Evolutionary conservation across 2,113 vertebrate species (phyloP).

Genomic region (Salminus brasiliensis): DNA sequence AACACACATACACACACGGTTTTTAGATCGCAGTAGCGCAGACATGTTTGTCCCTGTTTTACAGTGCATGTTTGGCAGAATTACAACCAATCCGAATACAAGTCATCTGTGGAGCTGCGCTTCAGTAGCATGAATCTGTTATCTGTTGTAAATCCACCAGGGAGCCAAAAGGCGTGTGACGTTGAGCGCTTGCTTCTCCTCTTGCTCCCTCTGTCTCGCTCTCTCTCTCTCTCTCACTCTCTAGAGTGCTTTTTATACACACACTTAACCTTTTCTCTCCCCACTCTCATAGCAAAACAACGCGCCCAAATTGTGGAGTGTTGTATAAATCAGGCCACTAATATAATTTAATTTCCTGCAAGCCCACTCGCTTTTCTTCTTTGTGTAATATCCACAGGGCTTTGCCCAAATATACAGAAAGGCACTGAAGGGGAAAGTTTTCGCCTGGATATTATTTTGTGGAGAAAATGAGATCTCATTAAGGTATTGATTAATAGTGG

Average conservation of each 20-base stretch:
- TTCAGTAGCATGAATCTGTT: constrained; percentile 56
- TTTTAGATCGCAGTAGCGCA: background rate
- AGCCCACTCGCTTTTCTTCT: constrained; percentile 70
- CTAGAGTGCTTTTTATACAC: constrained; percentile 55
- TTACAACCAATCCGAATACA: constrained; percentile 58
- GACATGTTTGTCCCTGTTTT: constrained; percentile 38
- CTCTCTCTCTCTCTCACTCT: constrained; percentile 32
- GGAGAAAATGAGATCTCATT: constrained; percentile 78
- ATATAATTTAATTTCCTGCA: constrained; percentile 78
- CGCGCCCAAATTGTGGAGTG: constrained; percentile 75
- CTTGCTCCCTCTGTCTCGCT: constrained; percentile 34
- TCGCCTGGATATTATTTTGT: constrained; percentile 69
- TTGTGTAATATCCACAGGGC: constrained; percentile 67
- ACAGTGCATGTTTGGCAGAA: constrained; percentile 58
- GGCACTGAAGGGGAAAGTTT: constrained; percentile 59
- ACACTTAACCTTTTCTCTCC: constrained; percentile 57
- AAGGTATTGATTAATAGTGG: constrained; percentile 80
- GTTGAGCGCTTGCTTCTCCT: constrained; percentile 50
- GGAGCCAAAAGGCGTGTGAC: constrained; percentile 48
- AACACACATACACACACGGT: background rate
- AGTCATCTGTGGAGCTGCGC: constrained; percentile 51
- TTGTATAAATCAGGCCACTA: constrained; percentile 77
- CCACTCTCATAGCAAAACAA: constrained; percentile 67
- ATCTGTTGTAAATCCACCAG: constrained; percentile 55
- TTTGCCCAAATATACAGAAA: constrained; percentile 53